Evolutionary conservation across 2,888 invertebrate species (phyloP), one percentile per base, ranked within the genome.

Genomic region (Torymus aiolomorphi): DNA sequence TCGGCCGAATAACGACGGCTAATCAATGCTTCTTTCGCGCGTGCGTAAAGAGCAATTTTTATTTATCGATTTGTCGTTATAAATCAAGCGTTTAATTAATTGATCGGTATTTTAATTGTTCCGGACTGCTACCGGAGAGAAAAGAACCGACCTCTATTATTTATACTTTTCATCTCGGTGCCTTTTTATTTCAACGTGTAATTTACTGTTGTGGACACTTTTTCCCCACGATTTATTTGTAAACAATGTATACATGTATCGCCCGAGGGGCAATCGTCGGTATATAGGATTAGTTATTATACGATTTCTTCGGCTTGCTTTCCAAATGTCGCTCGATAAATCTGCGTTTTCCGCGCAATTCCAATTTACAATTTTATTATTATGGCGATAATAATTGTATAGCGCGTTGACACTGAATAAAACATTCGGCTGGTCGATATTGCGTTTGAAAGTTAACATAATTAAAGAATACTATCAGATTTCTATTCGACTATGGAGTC

Each of bases 81-180:
- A 67, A 73, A 67, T 78, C 73, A 66, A 54, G 42, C 42, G 13
- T 42, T 61, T 73, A 67, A 63, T 76, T 70, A 62, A 73, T 73
- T 73, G 78, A 78, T 73, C 54, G 78, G 72, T 49, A 78, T 78
- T 78, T 78, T 78, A 78, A 78, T 78, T 78, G 67, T 78, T 66
- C 18, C 42, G 3, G 42, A 13, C 10, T 10, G 42, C 18, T 56
- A 13, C 2, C 51, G 42, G 13, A 49, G 51, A 5, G 12, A 13
- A 56, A 70, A 57, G 52, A 76, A 63, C 56, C 18, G 63, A 24
- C 57, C 20, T 78, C 59, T 67, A 75, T 75, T 75, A 75, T 75
- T 75, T 75, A 75, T 75, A 59, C 13, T 31, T 67, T 75, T 75
- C 57, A 59, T 66, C 54, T n/a, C 13, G 12, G 16, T 0, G 18